Base-by-base conservation (phyloP, 2,888 invertebrate species). In the Aquatica leii region DNA sequence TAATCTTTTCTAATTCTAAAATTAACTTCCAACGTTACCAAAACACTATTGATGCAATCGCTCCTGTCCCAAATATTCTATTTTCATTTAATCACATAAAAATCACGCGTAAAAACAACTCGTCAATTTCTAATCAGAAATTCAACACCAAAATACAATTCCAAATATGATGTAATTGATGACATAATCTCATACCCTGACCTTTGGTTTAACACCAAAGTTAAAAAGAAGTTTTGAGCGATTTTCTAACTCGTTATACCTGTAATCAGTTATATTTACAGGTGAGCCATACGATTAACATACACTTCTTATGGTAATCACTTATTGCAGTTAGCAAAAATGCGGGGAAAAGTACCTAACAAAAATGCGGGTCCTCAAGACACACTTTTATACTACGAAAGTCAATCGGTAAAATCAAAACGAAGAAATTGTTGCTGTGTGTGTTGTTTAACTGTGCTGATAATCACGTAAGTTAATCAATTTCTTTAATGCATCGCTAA, bases 301-400 rank as follows among this genome's bases (percentile, higher is more conserved):
- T 40, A 40, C 40, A 12, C 8, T 4, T 17, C 15, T 14, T n/a
- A n/a, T n/a, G n/a, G 15, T 14, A 43, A 17, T 37, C 4, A 6
- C 9, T 37, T 3, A n/a, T 37, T 37, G 12, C 12, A 37, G 3
- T 37, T 9, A 37, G 37, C 5, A 37, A 14, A 3, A 12, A 41
- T 46, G 46, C 46, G 18, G 15, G 46, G 46, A 8, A 46, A 46
- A 46, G 46, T 46, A n/a, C 46, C 46, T 18, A 46, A 46, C 11
- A 46, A 46, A 46, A 46, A 46, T 46, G 2, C 18, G 3, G 46
- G 46, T 6, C 18, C 18, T 3, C 46, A 46, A 18, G 46, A 46
- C 20, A 18, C 46, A 2, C 46, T 46, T 20, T 46, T 46, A n/a
- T 46, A 46, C n/a, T 46, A 46, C 18, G 46, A 46, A 17, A 46